Percentiles rank a stretch among this genome's conserved stretches.
phyloP scores from a whole-genome alignment of 1,140 invertebrate genomes.

The Drosophila prosaltans region DNA sequence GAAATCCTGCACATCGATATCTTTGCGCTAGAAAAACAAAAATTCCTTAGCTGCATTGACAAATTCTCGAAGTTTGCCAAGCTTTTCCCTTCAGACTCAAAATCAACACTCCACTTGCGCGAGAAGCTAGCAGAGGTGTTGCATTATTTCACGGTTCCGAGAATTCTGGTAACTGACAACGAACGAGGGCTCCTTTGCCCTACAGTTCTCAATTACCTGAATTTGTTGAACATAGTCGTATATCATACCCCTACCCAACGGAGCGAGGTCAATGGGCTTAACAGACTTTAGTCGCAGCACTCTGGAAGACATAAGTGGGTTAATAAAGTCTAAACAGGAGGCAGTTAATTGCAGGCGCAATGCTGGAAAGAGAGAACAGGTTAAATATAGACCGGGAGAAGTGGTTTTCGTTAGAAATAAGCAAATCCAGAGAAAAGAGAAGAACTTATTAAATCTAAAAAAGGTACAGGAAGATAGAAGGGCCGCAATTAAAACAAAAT shows the following conservation, averaged over 20 bases:
- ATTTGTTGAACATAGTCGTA: neutral
- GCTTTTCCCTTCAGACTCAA: too few species aligned
- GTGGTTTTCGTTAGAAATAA: neutral
- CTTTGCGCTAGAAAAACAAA: too few species aligned
- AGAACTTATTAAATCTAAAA: neutral
- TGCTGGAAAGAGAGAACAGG: neutral
- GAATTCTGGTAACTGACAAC: slow-evolving; percentile 13
- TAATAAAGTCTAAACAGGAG: too few species aligned
- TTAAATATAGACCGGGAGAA: neutral
- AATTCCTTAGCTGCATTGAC: too few species aligned
- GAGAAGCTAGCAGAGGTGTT: too few species aligned
- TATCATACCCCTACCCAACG: slow-evolving; percentile 15
- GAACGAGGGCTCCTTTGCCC: slow-evolving; percentile 16
- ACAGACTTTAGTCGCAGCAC: too few species aligned
- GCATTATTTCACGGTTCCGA: too few species aligned
- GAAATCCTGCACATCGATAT: too few species aligned
- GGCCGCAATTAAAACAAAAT: neutral
- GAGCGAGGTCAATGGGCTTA: slow-evolving; percentile 1
- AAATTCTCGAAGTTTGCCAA: too few species aligned
- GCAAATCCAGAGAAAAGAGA: neutral
- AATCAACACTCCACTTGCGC: too few species aligned
- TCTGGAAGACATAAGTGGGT: too few species aligned
- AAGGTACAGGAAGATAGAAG: neutral
- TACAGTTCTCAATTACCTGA: slow-evolving; percentile 10
- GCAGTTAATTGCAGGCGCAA: neutral